Base-by-base conservation (phyloP, 2,113 vertebrate species). In the Thymallus thymallus region DNA sequence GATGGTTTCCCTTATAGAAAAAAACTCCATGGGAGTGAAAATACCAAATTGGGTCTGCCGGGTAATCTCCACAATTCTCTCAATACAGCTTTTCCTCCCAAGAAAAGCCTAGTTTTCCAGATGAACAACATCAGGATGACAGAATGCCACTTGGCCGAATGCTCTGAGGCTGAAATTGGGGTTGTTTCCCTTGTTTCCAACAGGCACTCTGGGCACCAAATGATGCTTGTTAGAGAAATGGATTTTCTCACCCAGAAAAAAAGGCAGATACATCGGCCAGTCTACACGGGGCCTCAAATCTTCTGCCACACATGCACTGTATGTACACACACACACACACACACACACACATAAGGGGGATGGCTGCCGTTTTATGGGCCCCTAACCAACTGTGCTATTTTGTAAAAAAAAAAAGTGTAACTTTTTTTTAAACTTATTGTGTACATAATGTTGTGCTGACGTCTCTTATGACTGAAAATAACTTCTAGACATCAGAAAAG, bases 191-290 rank as follows among this genome's bases (percentile, higher is more conserved):
- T 68, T 76, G 67, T 79, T 35, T 79, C 73, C 69, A 24, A 24
- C n/a, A 75, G 80, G 70, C 64, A 61, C 23, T 26, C 23, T 76
- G 41, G 66, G 62, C 26, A 62, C 67, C 45, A 51, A 77, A 75
- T 74, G 66, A 81, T 69, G 69, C 75, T 76, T 72, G 72, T 77
- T 72, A 68, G 62, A 77, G 18, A 63, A n/a, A 77, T 77, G 51
- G 76, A 66, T 77, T 66, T 72, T 20, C 58, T 5, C 22, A 61
- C 60, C 14, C 20, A 5, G 55, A 58, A 16, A 16, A 3, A 18
- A 58, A 58, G 14, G 22, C n/a, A 61, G 23, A 61, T 61, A 6
- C 60, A 61, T 23, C 23, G 20, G 23, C 22, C 23, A 23, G 60
- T 61, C 23, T 61, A n/a, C 10, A n/a, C 20, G 1, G 23, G 23